phyloP scores from a whole-genome alignment of 1,140 invertebrate genomes.

The Scaptodrosophila lebanonensis region DNA sequence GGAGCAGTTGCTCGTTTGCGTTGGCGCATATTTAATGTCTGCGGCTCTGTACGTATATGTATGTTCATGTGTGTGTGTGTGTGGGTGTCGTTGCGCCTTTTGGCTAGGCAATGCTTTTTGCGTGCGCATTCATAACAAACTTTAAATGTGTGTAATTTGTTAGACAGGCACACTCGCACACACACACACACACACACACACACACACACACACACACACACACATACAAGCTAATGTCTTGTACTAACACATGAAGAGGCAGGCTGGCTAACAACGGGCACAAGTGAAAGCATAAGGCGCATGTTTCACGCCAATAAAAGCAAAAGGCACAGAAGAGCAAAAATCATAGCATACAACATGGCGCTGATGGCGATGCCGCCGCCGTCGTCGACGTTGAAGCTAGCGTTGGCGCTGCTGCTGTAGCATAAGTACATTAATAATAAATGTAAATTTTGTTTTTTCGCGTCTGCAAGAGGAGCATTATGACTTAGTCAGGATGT shows the following conservation, averaged over 20 bases:
- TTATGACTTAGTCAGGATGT: not conserved
- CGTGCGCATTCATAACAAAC: constrained; percentile 38
- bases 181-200: too few species aligned
- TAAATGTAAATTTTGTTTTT: constrained; percentile 65
- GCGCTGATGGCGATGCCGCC: constrained; percentile 22
- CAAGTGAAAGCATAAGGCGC: constrained; percentile 41
- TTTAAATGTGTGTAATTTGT: constrained; percentile 64
- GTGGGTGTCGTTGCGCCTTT: constrained; percentile 35
- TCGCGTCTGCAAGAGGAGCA: not conserved
- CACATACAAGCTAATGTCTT: too few species aligned
- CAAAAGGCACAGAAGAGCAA: constrained; percentile 18
- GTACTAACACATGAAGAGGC: not conserved
- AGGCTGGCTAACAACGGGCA: not conserved
- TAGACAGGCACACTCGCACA: constrained; percentile 15
- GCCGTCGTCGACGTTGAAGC: too few species aligned
- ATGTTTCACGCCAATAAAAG: constrained; percentile 36
- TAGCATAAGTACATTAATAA: constrained; percentile 63
- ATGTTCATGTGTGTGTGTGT: not conserved
- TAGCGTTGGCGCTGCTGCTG: constrained; percentile 8
- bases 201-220: too few species aligned
- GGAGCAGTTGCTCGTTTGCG: too few species aligned
- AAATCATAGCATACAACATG: constrained; percentile 33
- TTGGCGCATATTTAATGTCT: too few species aligned
- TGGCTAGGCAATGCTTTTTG: constrained; percentile 12
- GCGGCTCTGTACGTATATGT: constrained; percentile 5